Conservation (phyloP, 2,888 invertebrate genomes). For the Agapostemon virescens region DNA sequence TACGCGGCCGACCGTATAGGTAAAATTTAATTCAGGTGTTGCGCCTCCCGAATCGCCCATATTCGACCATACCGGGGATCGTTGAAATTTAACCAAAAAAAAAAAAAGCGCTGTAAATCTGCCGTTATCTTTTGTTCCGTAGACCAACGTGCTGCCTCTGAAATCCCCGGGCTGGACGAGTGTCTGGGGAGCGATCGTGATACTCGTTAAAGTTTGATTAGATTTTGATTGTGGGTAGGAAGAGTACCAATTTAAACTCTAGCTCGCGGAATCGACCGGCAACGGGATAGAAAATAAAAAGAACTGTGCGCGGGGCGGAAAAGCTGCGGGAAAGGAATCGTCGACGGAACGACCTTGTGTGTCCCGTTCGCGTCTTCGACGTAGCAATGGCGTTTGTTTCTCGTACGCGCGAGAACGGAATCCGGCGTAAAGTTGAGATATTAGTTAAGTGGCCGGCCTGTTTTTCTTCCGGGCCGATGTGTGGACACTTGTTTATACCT, state of each 20-base stretch:
- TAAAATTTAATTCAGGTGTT: slow-evolving; percentile 19
- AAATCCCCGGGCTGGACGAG: slow-evolving; percentile 50
- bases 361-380: neutral
- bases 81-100: slow-evolving; percentile 30
- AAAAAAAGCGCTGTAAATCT: slow-evolving; percentile 16
- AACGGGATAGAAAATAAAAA: slow-evolving; percentile 26
- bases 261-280: slow-evolving; percentile 32
- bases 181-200: slow-evolving; percentile 59
- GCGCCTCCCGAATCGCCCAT: neutral
- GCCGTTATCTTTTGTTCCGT: slow-evolving; percentile 47
- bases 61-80: neutral
- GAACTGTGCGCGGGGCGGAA: slow-evolving; percentile 2
- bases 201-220: slow-evolving; percentile 74
- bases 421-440: slow-evolving; percentile 23
- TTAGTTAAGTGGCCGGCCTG: neutral
- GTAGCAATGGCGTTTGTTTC: neutral
- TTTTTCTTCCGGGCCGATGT: slow-evolving; percentile 22
- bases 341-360: neutral
- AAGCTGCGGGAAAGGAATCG: slow-evolving; percentile 11
- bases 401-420: slow-evolving; percentile 39
- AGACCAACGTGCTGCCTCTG: slow-evolving; percentile 32
- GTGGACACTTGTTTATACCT: slow-evolving; percentile 59
- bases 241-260: slow-evolving; percentile 68
- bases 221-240: slow-evolving; percentile 72
- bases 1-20: neutral